Conservation (phyloP, 2,888 invertebrate genomes). For the Keiferia lycopersicella region DNA sequence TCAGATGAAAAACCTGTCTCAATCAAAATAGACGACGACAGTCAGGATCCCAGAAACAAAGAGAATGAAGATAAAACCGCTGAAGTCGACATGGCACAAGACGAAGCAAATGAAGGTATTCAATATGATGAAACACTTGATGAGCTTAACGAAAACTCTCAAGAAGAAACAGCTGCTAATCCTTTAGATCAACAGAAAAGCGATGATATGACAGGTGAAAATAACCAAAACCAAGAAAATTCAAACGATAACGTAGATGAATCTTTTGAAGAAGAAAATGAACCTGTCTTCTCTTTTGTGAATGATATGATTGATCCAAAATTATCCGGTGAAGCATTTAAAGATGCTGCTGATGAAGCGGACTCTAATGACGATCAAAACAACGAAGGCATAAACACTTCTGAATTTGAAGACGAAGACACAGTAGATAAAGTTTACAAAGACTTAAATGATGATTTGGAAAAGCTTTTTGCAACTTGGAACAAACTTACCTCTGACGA, state of each 20-base stretch:
- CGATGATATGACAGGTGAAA: background rate
- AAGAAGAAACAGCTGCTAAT: background rate
- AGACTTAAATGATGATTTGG: slow-evolving; percentile 57
- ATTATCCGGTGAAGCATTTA: background rate
- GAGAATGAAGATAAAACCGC: background rate
- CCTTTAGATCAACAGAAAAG: background rate
- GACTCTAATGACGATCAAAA: slow-evolving; percentile 24
- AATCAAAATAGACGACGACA: too few species aligned
- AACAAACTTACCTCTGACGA: slow-evolving; percentile 45
- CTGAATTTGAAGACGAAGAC: slow-evolving; percentile 39
- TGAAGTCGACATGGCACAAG: background rate
- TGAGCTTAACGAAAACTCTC: background rate
- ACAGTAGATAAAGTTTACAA: slow-evolving; percentile 48
- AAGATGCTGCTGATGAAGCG: slow-evolving; percentile 29
- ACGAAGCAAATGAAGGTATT: background rate
- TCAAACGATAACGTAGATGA: slow-evolving; percentile 24
- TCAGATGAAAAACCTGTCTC: background rate
- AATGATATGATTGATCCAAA: slow-evolving; percentile 9
- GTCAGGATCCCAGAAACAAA: too few species aligned
- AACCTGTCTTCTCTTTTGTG: background rate
- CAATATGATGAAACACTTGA: background rate
- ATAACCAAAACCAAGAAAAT: background rate
- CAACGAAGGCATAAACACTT: background rate
- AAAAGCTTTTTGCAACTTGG: slow-evolving; percentile 52
- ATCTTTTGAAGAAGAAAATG: background rate